A percentile compares a stretch with the other conserved stretches of the same genome.
phyloP scores from a whole-genome alignment of 2,113 vertebrate genomes.

The Nerophis ophidion region DNA sequence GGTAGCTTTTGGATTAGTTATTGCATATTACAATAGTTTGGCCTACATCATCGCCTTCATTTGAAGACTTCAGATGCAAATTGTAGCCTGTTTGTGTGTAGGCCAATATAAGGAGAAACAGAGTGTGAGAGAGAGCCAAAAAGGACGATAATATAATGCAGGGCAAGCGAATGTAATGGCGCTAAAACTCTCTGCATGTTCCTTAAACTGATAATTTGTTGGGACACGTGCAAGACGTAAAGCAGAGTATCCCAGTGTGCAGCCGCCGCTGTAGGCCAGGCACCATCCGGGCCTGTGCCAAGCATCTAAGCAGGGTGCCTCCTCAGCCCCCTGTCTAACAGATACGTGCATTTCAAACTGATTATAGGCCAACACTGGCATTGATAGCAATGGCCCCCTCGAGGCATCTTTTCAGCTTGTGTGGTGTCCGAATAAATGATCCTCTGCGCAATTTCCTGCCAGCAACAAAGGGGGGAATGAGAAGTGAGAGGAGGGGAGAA shows the following conservation, averaged over 20 bases:
- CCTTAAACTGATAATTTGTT: constrained; percentile 55
- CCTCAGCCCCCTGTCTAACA: constrained; percentile 46
- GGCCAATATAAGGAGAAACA: constrained; percentile 10
- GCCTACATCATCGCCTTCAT: constrained; percentile 3
- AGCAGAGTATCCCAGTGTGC: constrained; percentile 45
- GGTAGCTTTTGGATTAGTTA: not conserved
- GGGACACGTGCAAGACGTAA: constrained; percentile 47
- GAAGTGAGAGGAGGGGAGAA: constrained; percentile 9
- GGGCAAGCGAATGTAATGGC: constrained; percentile 5
- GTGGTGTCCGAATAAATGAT: constrained; percentile 53
- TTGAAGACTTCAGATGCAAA: constrained; percentile 29
- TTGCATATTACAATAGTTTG: too few species aligned
- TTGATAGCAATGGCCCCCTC: constrained; percentile 54
- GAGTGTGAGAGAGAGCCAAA: constrained; percentile 11
- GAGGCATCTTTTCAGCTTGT: constrained; percentile 49
- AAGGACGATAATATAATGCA: constrained; percentile 8
- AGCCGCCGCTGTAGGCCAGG: constrained; percentile 51
- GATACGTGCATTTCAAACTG: constrained; percentile 61
- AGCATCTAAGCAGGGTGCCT: constrained; percentile 58
- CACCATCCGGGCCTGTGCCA: constrained; percentile 41
- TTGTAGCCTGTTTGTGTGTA: constrained; percentile 6
- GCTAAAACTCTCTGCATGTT: constrained; percentile 36
- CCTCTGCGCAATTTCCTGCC: constrained; percentile 40
- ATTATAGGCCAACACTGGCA: constrained; percentile 52
- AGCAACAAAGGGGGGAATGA: constrained; percentile 17